Conservation (phyloP, 2,113 vertebrate genomes). For the Petrocephalus zakoni region DNA sequence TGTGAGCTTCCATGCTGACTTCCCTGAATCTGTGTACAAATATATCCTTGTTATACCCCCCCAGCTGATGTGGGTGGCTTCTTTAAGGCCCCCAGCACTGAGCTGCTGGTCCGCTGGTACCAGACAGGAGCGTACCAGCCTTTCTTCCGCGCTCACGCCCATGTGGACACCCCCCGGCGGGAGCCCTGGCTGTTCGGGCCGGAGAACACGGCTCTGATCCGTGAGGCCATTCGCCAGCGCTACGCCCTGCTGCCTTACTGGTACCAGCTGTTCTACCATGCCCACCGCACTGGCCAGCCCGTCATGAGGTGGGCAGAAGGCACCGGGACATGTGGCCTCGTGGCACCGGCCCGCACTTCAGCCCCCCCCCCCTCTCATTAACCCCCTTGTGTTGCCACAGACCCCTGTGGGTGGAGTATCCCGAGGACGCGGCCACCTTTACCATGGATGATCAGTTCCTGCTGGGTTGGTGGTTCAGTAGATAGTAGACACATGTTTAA, state of each 20-base stretch:
- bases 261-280: slow-evolving; percentile 78
- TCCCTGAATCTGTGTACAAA: not conserved
- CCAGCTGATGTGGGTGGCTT: slow-evolving; percentile 84
- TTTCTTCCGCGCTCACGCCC: slow-evolving; percentile 82
- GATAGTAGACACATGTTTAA: not conserved
- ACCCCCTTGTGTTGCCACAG: slow-evolving; percentile 47
- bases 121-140: slow-evolving; percentile 85
- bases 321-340: not conserved
- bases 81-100: slow-evolving; percentile 75
- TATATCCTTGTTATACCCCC: not conserved
- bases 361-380: not conserved
- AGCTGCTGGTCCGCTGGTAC: slow-evolving; percentile 87
- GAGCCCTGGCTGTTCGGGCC: slow-evolving; percentile 84
- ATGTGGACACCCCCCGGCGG: slow-evolving; percentile 80
- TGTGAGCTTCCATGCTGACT: not conserved
- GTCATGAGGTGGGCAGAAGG: slow-evolving; percentile 70
- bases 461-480: slow-evolving; percentile 65
- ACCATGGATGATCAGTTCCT: slow-evolving; percentile 77
- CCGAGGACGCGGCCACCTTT: slow-evolving; percentile 69
- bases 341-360: not conserved
- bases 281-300: slow-evolving; percentile 67
- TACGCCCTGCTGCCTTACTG: slow-evolving; percentile 82
- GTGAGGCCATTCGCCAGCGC: slow-evolving; percentile 68
- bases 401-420: slow-evolving; percentile 81
- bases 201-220: slow-evolving; percentile 70